Conservation (phyloP, 2,888 invertebrate genomes). For the Phorcus lineatus region DNA sequence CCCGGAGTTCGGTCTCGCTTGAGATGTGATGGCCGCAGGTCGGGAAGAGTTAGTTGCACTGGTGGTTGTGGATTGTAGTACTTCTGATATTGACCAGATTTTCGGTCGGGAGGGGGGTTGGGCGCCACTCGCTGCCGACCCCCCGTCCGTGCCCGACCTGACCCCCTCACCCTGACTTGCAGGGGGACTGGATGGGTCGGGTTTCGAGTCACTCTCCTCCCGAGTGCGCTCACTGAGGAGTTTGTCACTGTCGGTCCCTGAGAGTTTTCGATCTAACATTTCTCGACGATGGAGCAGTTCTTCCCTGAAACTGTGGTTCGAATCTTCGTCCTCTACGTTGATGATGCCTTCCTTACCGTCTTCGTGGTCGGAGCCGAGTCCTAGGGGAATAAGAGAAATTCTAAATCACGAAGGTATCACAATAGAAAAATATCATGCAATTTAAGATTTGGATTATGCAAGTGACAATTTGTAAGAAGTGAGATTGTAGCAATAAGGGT, state of each 20-base stretch:
- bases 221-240: not conserved
- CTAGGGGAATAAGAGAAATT: not conserved
- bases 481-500: too few species aligned
- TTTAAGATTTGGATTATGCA: not conserved
- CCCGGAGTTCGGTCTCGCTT: slow-evolving; percentile 35
- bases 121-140: not conserved
- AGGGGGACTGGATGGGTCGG: not conserved
- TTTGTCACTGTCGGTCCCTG: slow-evolving; percentile 10
- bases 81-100: slow-evolving; percentile 65
- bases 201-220: slow-evolving; percentile 5
- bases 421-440: not conserved
- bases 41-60: slow-evolving; percentile 38
- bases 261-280: slow-evolving; percentile 14
- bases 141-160: not conserved
- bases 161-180: not conserved
- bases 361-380: not conserved
- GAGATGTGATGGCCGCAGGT: slow-evolving; percentile 43
- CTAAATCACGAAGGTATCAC: not conserved
- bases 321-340: slow-evolving; percentile 40
- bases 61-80: slow-evolving; percentile 47
- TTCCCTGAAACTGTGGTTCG: slow-evolving; percentile 31
- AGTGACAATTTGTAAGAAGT: too few species aligned
- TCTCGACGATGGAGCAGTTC: not conserved
- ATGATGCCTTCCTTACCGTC: slow-evolving; percentile 36
- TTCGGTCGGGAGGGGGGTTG: slow-evolving; percentile 52